Base-by-base conservation (phyloP, 1,140 invertebrate genomes). In the Drosophila tristis region DNA sequence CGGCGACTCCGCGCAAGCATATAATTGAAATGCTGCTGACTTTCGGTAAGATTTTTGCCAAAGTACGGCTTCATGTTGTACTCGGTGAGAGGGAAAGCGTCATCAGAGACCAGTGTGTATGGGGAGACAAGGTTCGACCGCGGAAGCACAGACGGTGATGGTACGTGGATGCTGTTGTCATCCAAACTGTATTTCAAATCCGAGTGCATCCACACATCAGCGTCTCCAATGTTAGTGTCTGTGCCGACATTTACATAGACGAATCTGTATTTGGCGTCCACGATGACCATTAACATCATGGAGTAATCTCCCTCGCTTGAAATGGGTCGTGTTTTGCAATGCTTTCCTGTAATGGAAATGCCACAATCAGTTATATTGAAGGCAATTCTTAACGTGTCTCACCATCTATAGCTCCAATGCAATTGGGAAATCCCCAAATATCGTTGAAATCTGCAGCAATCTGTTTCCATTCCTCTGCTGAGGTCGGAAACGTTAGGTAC, bases 361-460 rank as follows among this genome's bases (percentile, higher is more conserved):
- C 9, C 4, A 7, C 2, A 20, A 20, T 47, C 7, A 47, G 8
- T 15, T 9, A 47, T 47, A 8, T 8, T 2, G 11, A 13, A 39
- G 4, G 11, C 11, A 39, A 4, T 13, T 13, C 11, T 11, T 3
- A 11, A 4, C 0, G 8, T 39, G 4, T 11, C 35, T 1, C 8
- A 39, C 35, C 35, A 39, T 39, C 35, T 39, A 39, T 39, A 13
- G 35, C 45, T 23, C 45, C 45, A 9, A 47, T 15, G 20, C 45
- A 47, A 20, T 47, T 47, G 8, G 45, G 45, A 47, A 23, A 47
- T 15, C 45, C 45, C n/a, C 45, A 47, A 47, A 47, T 47, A 11
- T 47, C 11, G 35, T 39, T 13, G 35, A 39, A 39, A 13, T 39
- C 35, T 39, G 35, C 11, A 8, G 35, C 35, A 13, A 39, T 39